These are phyloP conservation scores for Canis aureus DNA, from an alignment of 2,113 vertebrate genomes.

Conservation along the genomic window DNA sequence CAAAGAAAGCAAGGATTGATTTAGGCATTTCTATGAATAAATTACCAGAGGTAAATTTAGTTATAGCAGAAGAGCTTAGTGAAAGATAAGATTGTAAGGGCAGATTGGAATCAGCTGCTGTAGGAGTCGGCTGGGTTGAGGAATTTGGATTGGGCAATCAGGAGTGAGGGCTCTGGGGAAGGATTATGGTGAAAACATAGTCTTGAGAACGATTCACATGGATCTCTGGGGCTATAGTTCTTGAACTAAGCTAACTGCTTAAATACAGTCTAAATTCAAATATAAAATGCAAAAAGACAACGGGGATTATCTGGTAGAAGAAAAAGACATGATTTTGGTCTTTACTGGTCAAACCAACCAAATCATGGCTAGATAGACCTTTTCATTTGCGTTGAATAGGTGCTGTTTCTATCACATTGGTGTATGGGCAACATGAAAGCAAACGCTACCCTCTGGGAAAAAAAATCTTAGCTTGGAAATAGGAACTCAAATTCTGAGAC, in stretches of 20 bases:
- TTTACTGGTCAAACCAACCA: neutral
- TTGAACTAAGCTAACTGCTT: neutral
- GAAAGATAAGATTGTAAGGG: neutral
- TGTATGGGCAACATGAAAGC: neutral
- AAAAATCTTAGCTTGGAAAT: neutral
- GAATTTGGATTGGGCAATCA: constrained; percentile 5
- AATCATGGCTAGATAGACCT: neutral
- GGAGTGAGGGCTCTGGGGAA: neutral
- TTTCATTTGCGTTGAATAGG: constrained; percentile 7
- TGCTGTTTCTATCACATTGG: neutral
- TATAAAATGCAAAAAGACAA: constrained; percentile 6
- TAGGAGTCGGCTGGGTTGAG: neutral
- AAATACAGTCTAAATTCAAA: neutral
- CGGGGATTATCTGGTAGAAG: neutral
- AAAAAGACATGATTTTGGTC: neutral
- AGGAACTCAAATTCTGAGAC: constrained; percentile 6
- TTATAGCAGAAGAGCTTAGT: neutral
- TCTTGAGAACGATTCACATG: neutral
- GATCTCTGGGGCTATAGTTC: neutral
- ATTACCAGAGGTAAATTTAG: neutral
- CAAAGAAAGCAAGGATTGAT: neutral
- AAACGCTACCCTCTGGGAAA: neutral
- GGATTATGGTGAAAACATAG: neutral
- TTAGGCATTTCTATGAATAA: neutral
- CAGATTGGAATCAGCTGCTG: neutral